Evolutionary conservation across 2,113 vertebrate genomes (phyloP).

Genomic region (Carassius carassius): DNA sequence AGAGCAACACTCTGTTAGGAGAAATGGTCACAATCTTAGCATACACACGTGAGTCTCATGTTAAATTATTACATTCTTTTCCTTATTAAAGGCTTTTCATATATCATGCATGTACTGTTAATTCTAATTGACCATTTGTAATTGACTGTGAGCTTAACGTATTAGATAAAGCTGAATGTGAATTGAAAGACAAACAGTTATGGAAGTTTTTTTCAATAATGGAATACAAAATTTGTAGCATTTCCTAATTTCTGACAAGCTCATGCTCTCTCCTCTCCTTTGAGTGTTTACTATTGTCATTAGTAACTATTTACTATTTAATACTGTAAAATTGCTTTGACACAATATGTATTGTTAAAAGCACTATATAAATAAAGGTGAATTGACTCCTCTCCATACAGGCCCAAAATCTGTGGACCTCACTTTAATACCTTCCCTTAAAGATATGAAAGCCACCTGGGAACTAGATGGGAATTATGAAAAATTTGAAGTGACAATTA

Average conservation of each 20-base stretch:
- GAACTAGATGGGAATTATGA: background rate
- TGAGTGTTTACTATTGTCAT: too few species aligned
- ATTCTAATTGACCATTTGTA: background rate
- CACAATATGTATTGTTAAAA: too few species aligned
- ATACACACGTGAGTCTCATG: slow-evolving; percentile 43
- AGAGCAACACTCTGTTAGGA: background rate
- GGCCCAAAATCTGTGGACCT: background rate
- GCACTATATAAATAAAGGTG: too few species aligned
- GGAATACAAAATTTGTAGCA: background rate
- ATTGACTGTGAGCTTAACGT: background rate
- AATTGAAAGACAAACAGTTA: background rate
- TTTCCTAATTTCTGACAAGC: background rate
- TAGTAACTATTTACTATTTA: too few species aligned
- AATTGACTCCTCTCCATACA: background rate
- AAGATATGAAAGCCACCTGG: background rate
- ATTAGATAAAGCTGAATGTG: background rate
- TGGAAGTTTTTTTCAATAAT: background rate
- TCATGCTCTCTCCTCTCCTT: too few species aligned
- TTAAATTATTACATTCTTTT: background rate
- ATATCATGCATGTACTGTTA: background rate
- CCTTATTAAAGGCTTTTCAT: background rate
- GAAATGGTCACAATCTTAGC: background rate
- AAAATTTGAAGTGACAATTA: background rate
- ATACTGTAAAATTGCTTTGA: too few species aligned
- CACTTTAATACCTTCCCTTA: rapidly evolving